A percentile compares a stretch with the other conserved stretches of the same genome.
Conservation (phyloP, 30 jellyfish, hydroid and myxozoan species). For the Turritopsis dohrnii region DNA sequence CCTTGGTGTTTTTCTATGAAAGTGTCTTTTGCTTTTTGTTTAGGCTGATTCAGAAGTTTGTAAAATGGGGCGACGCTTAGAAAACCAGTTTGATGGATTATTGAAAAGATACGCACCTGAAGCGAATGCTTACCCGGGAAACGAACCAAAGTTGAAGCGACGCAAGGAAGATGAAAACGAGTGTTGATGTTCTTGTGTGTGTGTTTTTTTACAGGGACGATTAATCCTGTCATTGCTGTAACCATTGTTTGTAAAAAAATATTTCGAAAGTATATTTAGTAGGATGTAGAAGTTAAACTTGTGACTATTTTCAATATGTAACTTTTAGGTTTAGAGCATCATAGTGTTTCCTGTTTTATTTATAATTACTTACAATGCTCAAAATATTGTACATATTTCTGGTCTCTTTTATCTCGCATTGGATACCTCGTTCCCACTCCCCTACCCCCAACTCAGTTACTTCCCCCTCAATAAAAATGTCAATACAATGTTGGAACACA, state of each 20-base stretch:
- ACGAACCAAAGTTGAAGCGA: constrained; percentile 51
- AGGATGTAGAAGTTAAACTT: too few relatives aligned
- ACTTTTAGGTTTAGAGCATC: background rate
- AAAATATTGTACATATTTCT: too few relatives aligned
- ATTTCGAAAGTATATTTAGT: too few relatives aligned
- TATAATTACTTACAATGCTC: background rate
- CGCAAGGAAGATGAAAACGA: constrained; percentile 50
- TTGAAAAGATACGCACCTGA: constrained; percentile 41
- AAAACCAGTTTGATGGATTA: constrained; percentile 37
- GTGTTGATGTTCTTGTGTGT: constrained; percentile 1
- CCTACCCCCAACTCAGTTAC: too few relatives aligned
- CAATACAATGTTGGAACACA: too few relatives aligned
- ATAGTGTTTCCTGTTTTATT: background rate
- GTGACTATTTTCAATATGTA: background rate
- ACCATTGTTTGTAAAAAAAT: background rate
- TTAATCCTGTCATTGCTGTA: background rate
- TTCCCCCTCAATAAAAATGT: too few relatives aligned
- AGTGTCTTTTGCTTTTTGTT: too few relatives aligned
- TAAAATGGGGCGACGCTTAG: constrained; percentile 65
- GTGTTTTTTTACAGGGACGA: background rate
- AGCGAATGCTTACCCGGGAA: constrained; percentile 15
- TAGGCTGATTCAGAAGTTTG: constrained; percentile 88
- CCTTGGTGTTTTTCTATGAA: too few relatives aligned
- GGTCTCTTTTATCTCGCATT: too few relatives aligned
- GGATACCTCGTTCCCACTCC: too few relatives aligned